These are phyloP conservation scores for Palaemon carinicauda DNA, from an alignment of 1,140 invertebrate species.

Conservation along the genomic window DNA sequence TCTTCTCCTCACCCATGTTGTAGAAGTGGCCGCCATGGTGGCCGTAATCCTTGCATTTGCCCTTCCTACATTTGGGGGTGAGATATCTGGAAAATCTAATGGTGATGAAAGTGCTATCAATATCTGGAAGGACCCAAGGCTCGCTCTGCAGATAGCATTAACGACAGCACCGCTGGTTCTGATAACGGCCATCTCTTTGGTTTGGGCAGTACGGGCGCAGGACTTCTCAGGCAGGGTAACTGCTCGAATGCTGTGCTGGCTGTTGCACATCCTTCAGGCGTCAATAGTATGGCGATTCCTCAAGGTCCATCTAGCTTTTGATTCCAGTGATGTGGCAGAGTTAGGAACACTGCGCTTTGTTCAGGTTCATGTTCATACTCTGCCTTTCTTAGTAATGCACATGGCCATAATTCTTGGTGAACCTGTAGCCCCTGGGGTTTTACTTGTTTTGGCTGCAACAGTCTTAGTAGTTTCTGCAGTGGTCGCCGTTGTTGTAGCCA, in stretches of 20 bases:
- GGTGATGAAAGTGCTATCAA: neutral
- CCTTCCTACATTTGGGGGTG: neutral
- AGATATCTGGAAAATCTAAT: neutral
- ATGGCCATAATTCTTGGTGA: constrained; percentile 33
- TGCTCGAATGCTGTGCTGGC: constrained; percentile 51
- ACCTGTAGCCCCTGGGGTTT: neutral
- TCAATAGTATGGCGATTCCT: constrained; percentile 55
- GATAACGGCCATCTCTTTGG: constrained; percentile 42
- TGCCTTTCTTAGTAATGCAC: constrained; percentile 53
- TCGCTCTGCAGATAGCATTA: constrained; percentile 32
- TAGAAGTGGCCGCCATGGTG: constrained; percentile 51
- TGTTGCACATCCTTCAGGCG: constrained; percentile 51
- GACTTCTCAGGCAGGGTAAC: constrained; percentile 46
- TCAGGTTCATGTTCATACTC: constrained; percentile 52
- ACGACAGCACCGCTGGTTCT: constrained; percentile 13
- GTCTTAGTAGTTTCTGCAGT: constrained; percentile 42
- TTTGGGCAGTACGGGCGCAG: constrained; percentile 52
- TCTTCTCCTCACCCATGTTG: constrained; percentile 34
- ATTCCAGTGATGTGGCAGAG: constrained; percentile 52
- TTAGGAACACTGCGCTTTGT: constrained; percentile 52
- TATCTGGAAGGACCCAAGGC: neutral
- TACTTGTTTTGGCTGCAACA: constrained; percentile 20
- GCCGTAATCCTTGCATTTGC: constrained; percentile 19
- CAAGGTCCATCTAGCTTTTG: constrained; percentile 53
- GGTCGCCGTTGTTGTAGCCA: constrained; percentile 42